Conservation (phyloP, 2,113 vertebrate species). For the Phycodurus eques region DNA sequence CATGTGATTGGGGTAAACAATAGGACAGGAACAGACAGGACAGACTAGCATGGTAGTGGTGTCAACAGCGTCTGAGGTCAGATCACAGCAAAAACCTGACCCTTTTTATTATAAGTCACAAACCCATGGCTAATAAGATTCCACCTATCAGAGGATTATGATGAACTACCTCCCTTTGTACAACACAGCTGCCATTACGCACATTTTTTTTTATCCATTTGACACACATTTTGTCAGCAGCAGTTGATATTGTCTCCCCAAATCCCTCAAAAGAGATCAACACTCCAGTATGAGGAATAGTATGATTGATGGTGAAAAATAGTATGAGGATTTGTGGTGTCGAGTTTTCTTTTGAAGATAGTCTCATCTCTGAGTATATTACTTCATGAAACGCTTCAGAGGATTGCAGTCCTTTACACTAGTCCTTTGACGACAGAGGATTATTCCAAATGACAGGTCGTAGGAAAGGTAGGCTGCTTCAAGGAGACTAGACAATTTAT, state of each 20-base stretch:
- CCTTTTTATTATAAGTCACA: conserved; percentile 56
- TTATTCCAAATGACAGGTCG: conserved; percentile 50
- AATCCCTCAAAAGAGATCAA: neutral
- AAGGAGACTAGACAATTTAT: conserved; percentile 49
- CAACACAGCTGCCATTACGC: conserved; percentile 35
- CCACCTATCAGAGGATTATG: conserved; percentile 55
- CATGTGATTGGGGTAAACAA: conserved; percentile 8
- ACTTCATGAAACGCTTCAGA: conserved; percentile 47
- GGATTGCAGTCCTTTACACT: conserved; percentile 53
- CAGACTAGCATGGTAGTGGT: conserved; percentile 1
- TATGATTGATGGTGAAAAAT: conserved; percentile 43
- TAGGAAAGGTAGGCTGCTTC: conserved; percentile 22
- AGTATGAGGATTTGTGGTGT: conserved; percentile 35
- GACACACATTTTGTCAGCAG: conserved; percentile 47
- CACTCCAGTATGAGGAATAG: conserved; percentile 12
- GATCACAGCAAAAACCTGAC: conserved; percentile 54
- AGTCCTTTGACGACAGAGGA: conserved; percentile 46
- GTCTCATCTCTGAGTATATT: conserved; percentile 41
- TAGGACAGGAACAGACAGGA: conserved; percentile 28
- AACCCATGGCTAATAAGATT: conserved; percentile 63
- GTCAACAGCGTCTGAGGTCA: conserved; percentile 37
- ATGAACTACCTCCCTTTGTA: conserved; percentile 47
- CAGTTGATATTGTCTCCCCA: conserved; percentile 20
- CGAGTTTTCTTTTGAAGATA: conserved; percentile 41
- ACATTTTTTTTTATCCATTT: conserved; percentile 49